Evolutionary conservation across 35 echinoderm and acorn worm species (phyloP), one percentile per base, ranked within the genome.

Genomic region (Heliocidaris tuberculata): DNA sequence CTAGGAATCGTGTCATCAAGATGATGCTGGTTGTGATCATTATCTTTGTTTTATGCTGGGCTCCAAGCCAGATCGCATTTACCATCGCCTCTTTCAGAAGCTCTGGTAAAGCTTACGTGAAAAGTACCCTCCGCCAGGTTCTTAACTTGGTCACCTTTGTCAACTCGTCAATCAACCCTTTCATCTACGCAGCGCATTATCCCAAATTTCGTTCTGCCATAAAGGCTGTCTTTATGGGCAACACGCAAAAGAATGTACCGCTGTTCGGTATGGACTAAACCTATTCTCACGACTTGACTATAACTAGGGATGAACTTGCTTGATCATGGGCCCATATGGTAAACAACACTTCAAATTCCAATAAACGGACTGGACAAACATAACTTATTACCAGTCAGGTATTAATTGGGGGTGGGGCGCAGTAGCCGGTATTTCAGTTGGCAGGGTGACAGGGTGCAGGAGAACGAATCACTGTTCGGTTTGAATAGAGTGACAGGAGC

Each of bases 151-250:
- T 78, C 21, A 78, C 65, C 65, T 78, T 78, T 24, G 27, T 78
- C 65, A 78, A 78, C 65, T 78, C 65, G 65, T 78, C 65, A 19
- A 78, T 78, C 65, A 78, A 78, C 65, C 65, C 65, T 78, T 78
- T 78, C 17, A 78, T 78, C 65, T 78, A 78, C 65, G 65, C 65
- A 78, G 65, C 65, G 2, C 65, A 78, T 19, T 78, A 78, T 78
- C 65, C 65, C 27, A 78, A 78, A 78, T 78, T 78, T 78, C 65
- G 65, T n/a, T 21, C 65, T 29, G 65, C 65, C 17, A 24, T 78
- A 7, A 78, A 78, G 27, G 17, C 21, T 21, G 17, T 78, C 21
- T 78, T 17, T 78, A 7, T n/a, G 19, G 65, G 65, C 27, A 78
- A 78, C 21, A n/a, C 65, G 27, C 19, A 78, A 24, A 56, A 56